These are phyloP conservation scores for Anoplius nigerrimus DNA, from an alignment of 2,888 invertebrate species.

Conservation along the genomic window DNA sequence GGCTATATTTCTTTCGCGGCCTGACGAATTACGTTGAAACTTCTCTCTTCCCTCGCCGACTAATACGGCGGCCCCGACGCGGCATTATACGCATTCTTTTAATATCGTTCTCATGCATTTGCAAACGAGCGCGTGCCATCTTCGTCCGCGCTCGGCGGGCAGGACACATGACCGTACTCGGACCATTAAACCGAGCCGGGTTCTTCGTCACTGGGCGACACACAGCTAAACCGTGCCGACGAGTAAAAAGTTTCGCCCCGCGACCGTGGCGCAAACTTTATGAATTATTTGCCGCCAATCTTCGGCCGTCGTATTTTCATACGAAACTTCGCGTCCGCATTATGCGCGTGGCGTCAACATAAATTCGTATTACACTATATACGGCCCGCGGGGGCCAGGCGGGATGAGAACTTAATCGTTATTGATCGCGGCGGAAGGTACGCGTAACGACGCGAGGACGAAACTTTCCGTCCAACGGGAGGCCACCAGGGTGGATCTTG, in stretches of 20 bases:
- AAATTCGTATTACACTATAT: conserved; percentile 26
- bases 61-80: too few relatives aligned
- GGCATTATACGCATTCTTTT: too few relatives aligned
- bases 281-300: conserved; percentile 2
- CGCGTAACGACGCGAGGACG: conserved; percentile 5
- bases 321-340: conserved; percentile 7
- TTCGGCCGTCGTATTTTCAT: not conserved
- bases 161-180: too few relatives aligned
- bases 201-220: too few relatives aligned
- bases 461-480: conserved; percentile 10
- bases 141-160: too few relatives aligned
- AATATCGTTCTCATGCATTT: too few relatives aligned
- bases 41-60: too few relatives aligned
- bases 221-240: too few relatives aligned
- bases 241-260: not conserved
- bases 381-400: conserved; percentile 10
- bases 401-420: conserved; percentile 25
- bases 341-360: conserved; percentile 23
- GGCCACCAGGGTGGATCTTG: conserved; percentile 5
- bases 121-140: too few relatives aligned
- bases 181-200: too few relatives aligned
- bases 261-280: not conserved
- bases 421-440: conserved; percentile 21
- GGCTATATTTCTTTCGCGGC: too few relatives aligned
- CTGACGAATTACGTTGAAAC: too few relatives aligned